Base-by-base conservation (phyloP, 2,888 invertebrate species). In the Ariolimax columbianus region DNA sequence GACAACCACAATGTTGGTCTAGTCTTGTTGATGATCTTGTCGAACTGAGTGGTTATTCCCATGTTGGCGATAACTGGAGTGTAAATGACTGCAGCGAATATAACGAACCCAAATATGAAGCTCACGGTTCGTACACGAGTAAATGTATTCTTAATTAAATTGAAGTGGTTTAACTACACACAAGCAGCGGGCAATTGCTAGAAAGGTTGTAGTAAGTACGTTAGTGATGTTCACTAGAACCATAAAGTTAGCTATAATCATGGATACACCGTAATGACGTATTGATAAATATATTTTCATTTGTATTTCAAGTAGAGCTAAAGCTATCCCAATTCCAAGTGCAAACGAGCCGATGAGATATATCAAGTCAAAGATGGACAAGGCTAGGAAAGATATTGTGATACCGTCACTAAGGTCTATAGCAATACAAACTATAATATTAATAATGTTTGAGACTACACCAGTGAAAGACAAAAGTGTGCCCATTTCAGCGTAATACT, bases 111-210 rank as follows among this genome's bases (percentile, higher is more conserved):
- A 47, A 38, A 14, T 11, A 81, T 26, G 70, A 40, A 30, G 17
- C n/a, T 9, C 0, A n/a, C 26, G 7, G 81, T 72, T 70, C 51
- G 43, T 51, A 19, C 0, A 26, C 23, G 19, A 26, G 72, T 72
- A 70, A 81, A 72, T 0, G 23, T 26, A 33, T 47, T 17, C 26
- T 81, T 81, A n/a, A n/a, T n/a, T n/a, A 66, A 81, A 81, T 19
- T 72, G 81, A 9, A 79, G 43, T 7, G 79, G 79, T 38, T 30
- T 79, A 38, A 68, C 66, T 7, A 79, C 79, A 40, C 79, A 66
- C 30, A 38, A 17, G 26, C 79, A 79, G 7, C 79, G n/a, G 7
- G n/a, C 40, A 26, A 79, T 66, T 14, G 70, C 81, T n/a, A 81
- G 47, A 81, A 81, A 81, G 0, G 70, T 70, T 2, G 81, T 70